A percentile compares a stretch with the other conserved stretches of the same genome.
phyloP scores from a whole-genome alignment of 2,888 invertebrate species.

The Ecdyonurus torrentis region DNA sequence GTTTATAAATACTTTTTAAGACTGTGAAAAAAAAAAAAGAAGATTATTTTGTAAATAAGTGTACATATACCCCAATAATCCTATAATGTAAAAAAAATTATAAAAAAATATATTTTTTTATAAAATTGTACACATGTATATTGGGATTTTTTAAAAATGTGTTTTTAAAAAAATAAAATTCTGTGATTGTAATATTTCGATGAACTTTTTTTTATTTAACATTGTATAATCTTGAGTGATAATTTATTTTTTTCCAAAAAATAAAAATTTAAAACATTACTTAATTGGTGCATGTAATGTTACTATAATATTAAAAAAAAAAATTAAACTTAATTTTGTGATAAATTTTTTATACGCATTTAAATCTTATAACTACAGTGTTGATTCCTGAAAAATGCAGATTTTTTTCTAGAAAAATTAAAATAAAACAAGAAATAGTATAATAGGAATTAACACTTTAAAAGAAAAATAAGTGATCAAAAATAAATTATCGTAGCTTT shows the following conservation, averaged over 20 bases:
- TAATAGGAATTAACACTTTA: no score
- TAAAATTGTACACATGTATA: not conserved
- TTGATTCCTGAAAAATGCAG: no score
- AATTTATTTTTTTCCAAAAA: not conserved
- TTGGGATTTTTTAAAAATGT: conserved; percentile 1
- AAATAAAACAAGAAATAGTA: no score
- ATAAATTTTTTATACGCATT: no score
- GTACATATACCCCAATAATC: no score
- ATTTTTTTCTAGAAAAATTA: no score
- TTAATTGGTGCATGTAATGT: not conserved
- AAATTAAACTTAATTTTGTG: no score
- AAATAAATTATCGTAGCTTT: no score
- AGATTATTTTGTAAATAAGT: not conserved
- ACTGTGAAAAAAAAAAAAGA: not conserved
- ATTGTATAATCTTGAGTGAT: not conserved
- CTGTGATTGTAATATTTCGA: not conserved
- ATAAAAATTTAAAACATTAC: not conserved
- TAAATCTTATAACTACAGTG: no score
- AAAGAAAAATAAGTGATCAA: no score
- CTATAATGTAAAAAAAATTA: not conserved
- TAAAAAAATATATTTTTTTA: not conserved
- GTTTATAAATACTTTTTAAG: not conserved
- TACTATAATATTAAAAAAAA: no score
- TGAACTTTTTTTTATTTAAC: not conserved
- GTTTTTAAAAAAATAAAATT: not conserved